Conservation (phyloP, 2,797 vertebrate species). For the Poeciliopsis infans region DNA sequence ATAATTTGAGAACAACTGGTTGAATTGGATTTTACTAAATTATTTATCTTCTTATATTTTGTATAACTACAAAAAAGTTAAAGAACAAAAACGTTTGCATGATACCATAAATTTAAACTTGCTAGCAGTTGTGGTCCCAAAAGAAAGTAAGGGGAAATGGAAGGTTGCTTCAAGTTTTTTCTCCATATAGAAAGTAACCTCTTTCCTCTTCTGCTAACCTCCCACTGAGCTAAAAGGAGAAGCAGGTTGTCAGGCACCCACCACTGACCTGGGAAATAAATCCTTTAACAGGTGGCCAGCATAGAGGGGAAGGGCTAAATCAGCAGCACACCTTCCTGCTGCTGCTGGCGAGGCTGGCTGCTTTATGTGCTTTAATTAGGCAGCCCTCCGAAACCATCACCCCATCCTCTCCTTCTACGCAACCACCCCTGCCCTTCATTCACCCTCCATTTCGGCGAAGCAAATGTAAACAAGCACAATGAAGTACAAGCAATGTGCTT, state of each 20-base stretch:
- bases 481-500: conserved; percentile 22
- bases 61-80: neutral
- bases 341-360: conserved; percentile 67
- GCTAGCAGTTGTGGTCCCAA: conserved; percentile 22
- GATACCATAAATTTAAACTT: neutral
- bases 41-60: neutral
- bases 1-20: neutral
- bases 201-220: conserved; percentile 22
- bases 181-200: conserved; percentile 31
- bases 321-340: conserved; percentile 78
- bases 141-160: conserved; percentile 34
- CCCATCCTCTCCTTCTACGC: conserved; percentile 35
- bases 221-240: conserved; percentile 48
- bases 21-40: neutral
- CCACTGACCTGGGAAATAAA: conserved; percentile 77
- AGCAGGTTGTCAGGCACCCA: conserved; percentile 63
- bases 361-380: conserved; percentile 81
- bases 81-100: neutral
- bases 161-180: conserved; percentile 42
- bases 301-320: conserved; percentile 75
- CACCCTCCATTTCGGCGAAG: conserved; percentile 63
- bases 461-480: conserved; percentile 37
- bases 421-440: conserved; percentile 67
- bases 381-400: conserved; percentile 61
- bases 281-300: conserved; percentile 80